A percentile compares a stretch with the other conserved stretches of the same genome.
Conservation (phyloP, 92 coral and sea anemone genomes). For the Meandrina meandrites region DNA sequence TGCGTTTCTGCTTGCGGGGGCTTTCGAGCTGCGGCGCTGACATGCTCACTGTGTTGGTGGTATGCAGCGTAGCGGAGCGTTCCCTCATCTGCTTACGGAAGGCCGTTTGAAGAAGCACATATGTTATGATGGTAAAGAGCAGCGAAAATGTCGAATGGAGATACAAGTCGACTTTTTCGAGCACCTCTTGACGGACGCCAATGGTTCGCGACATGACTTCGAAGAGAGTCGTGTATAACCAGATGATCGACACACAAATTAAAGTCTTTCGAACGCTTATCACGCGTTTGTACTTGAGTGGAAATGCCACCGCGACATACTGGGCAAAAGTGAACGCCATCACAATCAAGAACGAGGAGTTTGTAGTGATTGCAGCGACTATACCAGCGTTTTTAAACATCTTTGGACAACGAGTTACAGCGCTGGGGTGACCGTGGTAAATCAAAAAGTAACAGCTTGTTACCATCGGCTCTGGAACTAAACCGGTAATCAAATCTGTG, state of each 20-base stretch:
- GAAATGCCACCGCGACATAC: constrained; percentile 67
- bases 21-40: neutral
- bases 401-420: neutral
- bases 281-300: constrained; percentile 54
- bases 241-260: constrained; percentile 44
- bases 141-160: constrained; percentile 65
- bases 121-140: constrained; percentile 43
- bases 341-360: constrained; percentile 65
- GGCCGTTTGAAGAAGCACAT: constrained; percentile 56
- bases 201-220: constrained; percentile 26
- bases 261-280: constrained; percentile 44
- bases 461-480: constrained; percentile 55
- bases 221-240: constrained; percentile 51
- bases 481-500: constrained; percentile 61
- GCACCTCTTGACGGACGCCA: constrained; percentile 39
- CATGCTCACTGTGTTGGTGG: neutral
- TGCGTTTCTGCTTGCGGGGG: neutral
- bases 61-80: neutral
- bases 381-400: constrained; percentile 30
- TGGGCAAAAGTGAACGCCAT: constrained; percentile 74
- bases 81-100: constrained; percentile 48
- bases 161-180: constrained; percentile 47
- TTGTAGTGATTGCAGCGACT: constrained; percentile 44
- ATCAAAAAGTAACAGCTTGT: constrained; percentile 49
- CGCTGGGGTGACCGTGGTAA: constrained; percentile 28